Evolutionary conservation across 1,140 invertebrate genomes (phyloP), one percentile per base, ranked within the genome.

Genomic region (Macrobrachium nipponense): DNA sequence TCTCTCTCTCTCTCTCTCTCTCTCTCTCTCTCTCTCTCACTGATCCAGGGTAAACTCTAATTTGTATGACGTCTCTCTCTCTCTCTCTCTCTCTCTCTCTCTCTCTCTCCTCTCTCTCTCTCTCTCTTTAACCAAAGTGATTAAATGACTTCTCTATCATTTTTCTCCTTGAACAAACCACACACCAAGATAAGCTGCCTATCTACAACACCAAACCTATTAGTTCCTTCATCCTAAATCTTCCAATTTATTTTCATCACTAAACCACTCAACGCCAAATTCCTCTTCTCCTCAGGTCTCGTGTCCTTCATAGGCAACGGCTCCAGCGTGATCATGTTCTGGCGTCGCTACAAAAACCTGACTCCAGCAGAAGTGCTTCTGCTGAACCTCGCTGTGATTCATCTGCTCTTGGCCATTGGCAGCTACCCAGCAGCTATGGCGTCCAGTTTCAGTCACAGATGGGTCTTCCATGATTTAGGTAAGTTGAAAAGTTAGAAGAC

Each of bases 391-490:
- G 90, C 90, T 11, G 59, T 90, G 14, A 89, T 90, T 0, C 90
- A 90, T 84, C 64, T 90, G 0, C 75, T 89, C 59, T 85, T 90
- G 5, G 89, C 90, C 0, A 17, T 90, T 36, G 88, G 88, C 51
- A 90, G 89, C 62, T 90, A 90, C 80, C 90, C 90, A 0, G 82
- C 89, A 6, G 87, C 89, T 20, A 90, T 89, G 60, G 60, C 89
- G 14, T 88, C 90, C 7, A 87, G 87, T 66, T 90, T 90, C 83
- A 51, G 89, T 12, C 89, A 89, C 61, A 81, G 87, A 20, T 91
- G 88, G 87, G 43, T 90, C 59, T 91, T 88, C 58, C 87, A 89
- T 11, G 82, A 89, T 4, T 17, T 86, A 23, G 89, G 88, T 87
- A 68, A 86, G 86, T 62, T 10, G 43, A n/a, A 77, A 15, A n/a